Evolutionary conservation across 2,888 invertebrate genomes (phyloP), one percentile per base, ranked within the genome.

Genomic region (Autographa gamma): DNA sequence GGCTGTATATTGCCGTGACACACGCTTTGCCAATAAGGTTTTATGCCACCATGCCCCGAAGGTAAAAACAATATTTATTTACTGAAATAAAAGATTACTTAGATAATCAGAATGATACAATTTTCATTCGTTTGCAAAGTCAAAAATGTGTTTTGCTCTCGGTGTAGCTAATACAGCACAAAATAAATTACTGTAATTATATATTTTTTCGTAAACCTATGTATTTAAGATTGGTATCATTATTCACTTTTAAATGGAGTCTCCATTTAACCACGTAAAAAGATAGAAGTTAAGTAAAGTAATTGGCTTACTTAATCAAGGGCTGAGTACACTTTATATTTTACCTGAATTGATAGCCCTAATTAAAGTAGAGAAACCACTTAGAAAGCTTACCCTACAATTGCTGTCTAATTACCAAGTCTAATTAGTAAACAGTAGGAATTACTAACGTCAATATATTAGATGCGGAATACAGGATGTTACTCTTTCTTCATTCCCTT

Each of bases 331-430:
- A 52, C 32, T 56, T 56, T 61, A 62, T 58, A 68, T 68, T 60
- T 41, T 60, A 34, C 38, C 14, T 64, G 69, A 79, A 80, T 76
- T 76, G 71, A 80, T 80, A 78, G 80, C 62, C 56, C 69, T 73
- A 71, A 79, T 81, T 77, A 81, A 79, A 71, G 65, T 52, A 60
- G 72, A 77, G 77, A 79, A 69, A 79, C 68, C 66, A 66, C 66
- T 79, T 70, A 62, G 66, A 74, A 68, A 77, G 73, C 73, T 73
- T 67, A 73, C 60, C 74, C 76, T 65, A 79, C 70, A 74, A 79
- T 71, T 77, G 60, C 69, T 41, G 65, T 63, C 71, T 81, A 80
- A 81, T 79, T 81, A 80, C 71, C 59, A 67, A 68, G 74, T 66
- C 69, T 77, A 77, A 81, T 81, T 71, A 77, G 66, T 69, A 80